phyloP scores from a whole-genome alignment of 2,113 vertebrate species.

The Tretioscincus oriximinensis region DNA sequence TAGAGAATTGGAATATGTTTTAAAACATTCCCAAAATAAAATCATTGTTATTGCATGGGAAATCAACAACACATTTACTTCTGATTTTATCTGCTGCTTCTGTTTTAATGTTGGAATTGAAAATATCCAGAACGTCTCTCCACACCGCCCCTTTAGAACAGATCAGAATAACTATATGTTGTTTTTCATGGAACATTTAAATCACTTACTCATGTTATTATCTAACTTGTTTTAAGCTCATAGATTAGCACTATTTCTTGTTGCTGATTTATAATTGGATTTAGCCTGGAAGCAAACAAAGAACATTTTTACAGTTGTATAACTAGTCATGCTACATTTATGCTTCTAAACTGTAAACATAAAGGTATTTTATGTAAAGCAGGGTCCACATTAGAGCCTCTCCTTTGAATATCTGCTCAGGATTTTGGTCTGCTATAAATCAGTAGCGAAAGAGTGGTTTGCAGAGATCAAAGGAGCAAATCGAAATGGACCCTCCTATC shows the following conservation, averaged over 20 bases:
- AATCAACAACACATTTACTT: conserved; percentile 4
- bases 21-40: conserved; percentile 35
- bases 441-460: too few species aligned
- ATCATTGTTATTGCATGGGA: conserved; percentile 3
- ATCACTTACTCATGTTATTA: not conserved
- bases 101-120: not conserved
- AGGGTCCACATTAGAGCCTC: too few species aligned
- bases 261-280: too few species aligned
- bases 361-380: not conserved
- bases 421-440: too few species aligned
- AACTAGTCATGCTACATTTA: not conserved
- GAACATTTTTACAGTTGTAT: not conserved
- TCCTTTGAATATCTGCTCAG: too few species aligned
- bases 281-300: not conserved
- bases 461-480: too few species aligned
- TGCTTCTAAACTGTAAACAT: not conserved
- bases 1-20: conserved; percentile 20
- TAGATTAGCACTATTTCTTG: not conserved
- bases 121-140: not conserved
- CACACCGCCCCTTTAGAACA: not conserved
- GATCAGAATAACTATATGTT: not conserved
- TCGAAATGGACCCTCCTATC: too few species aligned
- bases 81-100: not conserved
- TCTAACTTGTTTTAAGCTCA: not conserved
- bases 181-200: not conserved